Percentiles rank a stretch among this genome's conserved stretches.
phyloP scores from a whole-genome alignment of 2,888 invertebrate genomes.

The Drosophila barbarae region DNA sequence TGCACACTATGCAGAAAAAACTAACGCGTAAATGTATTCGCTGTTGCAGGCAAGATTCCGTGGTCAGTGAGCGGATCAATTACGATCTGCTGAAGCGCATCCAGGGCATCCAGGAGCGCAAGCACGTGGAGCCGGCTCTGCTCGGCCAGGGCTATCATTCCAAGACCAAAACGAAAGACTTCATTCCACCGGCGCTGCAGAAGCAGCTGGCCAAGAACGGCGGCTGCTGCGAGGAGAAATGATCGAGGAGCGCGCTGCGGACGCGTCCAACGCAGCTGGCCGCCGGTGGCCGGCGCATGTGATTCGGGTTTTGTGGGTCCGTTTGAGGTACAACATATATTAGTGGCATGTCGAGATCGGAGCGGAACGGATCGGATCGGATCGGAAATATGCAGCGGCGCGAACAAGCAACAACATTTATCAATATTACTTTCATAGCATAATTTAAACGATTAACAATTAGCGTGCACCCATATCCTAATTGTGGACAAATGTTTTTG shows the following conservation, averaged over 20 bases:
- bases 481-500: slow-evolving; percentile 39
- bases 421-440: slow-evolving; percentile 66
- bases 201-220: slow-evolving; percentile 80
- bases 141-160: slow-evolving; percentile 87
- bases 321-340: slow-evolving; percentile 22
- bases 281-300: slow-evolving; percentile 34
- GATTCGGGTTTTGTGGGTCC: slow-evolving; percentile 39
- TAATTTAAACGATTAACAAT: slow-evolving; percentile 53
- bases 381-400: slow-evolving; percentile 5
- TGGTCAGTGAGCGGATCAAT: slow-evolving; percentile 91
- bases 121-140: slow-evolving; percentile 86
- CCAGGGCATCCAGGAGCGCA: slow-evolving; percentile 86
- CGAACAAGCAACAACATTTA: slow-evolving; percentile 43
- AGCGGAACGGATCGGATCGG: not conserved
- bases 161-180: slow-evolving; percentile 93
- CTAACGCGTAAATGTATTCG: slow-evolving; percentile 5
- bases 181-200: slow-evolving; percentile 89
- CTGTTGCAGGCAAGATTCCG: slow-evolving; percentile 88
- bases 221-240: slow-evolving; percentile 76
- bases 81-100: slow-evolving; percentile 92
- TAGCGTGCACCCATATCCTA: slow-evolving; percentile 35
- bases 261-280: slow-evolving; percentile 33
- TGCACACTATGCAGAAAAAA: not conserved
- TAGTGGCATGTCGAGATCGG: slow-evolving; percentile 17
- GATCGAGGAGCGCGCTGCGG: slow-evolving; percentile 56